Evolutionary conservation across 1,140 invertebrate species (phyloP), one percentile per base, ranked within the genome.

Genomic region (Limonius californicus): DNA sequence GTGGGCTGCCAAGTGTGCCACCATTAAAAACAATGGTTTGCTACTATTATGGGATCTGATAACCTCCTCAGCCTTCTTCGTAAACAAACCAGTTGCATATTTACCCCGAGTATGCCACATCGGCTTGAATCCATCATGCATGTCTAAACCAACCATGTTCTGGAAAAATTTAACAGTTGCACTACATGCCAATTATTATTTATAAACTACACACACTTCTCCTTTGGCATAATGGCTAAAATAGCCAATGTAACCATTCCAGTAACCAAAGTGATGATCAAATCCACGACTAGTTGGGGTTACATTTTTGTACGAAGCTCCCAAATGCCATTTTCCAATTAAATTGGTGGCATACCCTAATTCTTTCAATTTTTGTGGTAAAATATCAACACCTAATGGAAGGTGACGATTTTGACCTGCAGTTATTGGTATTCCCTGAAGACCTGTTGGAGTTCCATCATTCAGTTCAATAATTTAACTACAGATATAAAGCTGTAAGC

Each of bases 251-350:
- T 80, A 81, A 3, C 87, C 87, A 62, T 76, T 81, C 76, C 83
- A 87, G 68, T 88, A 88, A 0, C 87, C 87, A 64, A 81, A 83
- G 71, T 87, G 85, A 0, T 78, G 77, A 62, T 87, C 81, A 68
- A 86, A 89, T 1, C 87, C 87, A 15, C 85, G 77, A 55, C 74
- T 65, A 0, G 79, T 79, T 1, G 87, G 87, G 0, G 83, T 83
- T 11, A 76, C 61, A 4, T 57, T 56, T 42, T 61, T 67, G 54
- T 68, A 66, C 2, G 62, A 66, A 27, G 81, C 77, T 74, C 83
- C 83, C 57, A 93, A 79, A 70, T 95, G 92, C 93, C 93, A 95
- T 78, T 97, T 97, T n/a, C 94, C 94, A 18, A 97, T 83, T 30
- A 91, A 82, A 74, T 92, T 88, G 0, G 91, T 94, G 2, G 77